phyloP scores from a whole-genome alignment of 1,140 invertebrate species.

The Andricus grossulariae region DNA sequence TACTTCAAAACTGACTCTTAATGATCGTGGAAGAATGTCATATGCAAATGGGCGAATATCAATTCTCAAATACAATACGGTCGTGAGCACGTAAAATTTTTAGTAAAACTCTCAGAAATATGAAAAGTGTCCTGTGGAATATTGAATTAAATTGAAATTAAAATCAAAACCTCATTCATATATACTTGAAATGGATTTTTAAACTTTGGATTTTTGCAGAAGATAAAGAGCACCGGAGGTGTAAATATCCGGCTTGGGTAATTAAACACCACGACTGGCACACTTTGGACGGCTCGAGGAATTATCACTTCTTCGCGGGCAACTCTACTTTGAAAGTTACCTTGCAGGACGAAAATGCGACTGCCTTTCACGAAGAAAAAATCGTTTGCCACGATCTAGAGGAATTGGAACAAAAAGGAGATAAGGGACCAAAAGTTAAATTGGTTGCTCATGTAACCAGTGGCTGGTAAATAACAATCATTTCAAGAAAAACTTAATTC shows the following conservation, averaged over 20 bases:
- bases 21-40: conserved; percentile 29
- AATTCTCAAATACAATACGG: background rate
- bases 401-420: conserved; percentile 55
- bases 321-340: conserved; percentile 76
- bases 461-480: conserved; percentile 73
- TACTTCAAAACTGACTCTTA: conserved; percentile 32
- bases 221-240: conserved; percentile 72
- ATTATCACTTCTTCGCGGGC: conserved; percentile 76
- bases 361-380: conserved; percentile 68
- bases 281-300: conserved; percentile 76
- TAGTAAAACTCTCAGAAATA: conserved; percentile 6
- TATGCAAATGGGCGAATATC: conserved; percentile 26
- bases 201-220: conserved; percentile 57
- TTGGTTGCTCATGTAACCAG: conserved; percentile 76
- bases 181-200: conserved; percentile 5
- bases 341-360: conserved; percentile 53
- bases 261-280: conserved; percentile 78
- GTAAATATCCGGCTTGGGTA: conserved; percentile 79
- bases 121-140: conserved; percentile 18
- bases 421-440: conserved; percentile 66
- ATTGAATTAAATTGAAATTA: background rate
- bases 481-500: background rate
- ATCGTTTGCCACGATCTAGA: conserved; percentile 73
- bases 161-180: too few relatives aligned
- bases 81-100: conserved; percentile 16